Percentiles rank a stretch among this genome's conserved stretches.
Evolutionary conservation across 2,113 vertebrate species (phyloP).

Genomic region (Artemisiospiza belli): DNA sequence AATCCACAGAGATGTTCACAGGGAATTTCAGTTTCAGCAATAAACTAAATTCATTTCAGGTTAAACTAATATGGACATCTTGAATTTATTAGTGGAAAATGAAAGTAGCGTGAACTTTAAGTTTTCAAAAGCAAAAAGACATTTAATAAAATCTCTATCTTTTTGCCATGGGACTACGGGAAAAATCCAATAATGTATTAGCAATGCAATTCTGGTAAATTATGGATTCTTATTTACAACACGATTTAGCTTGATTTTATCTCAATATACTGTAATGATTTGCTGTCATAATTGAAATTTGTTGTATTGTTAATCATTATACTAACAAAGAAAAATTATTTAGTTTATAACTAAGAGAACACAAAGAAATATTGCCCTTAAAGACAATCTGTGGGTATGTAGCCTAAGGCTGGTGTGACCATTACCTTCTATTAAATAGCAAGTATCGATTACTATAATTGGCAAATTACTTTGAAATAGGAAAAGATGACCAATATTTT

Average conservation of each 20-base stretch:
- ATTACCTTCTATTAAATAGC: background rate
- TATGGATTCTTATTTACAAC: constrained; percentile 25
- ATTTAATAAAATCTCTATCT: constrained; percentile 49
- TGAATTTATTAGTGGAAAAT: constrained; percentile 58
- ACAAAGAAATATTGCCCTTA: background rate
- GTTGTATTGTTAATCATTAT: constrained; percentile 31
- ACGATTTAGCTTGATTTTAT: background rate
- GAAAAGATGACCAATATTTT: background rate
- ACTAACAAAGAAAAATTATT: constrained; percentile 18
- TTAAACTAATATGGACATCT: constrained; percentile 53
- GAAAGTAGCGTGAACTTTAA: constrained; percentile 15
- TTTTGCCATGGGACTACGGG: background rate
- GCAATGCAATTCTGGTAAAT: background rate
- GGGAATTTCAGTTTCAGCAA: constrained; percentile 45
- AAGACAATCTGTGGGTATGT: background rate
- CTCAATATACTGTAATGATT: constrained; percentile 31
- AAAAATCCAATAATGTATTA: constrained; percentile 32
- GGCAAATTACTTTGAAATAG: background rate
- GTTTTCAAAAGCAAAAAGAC: constrained; percentile 37
- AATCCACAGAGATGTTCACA: background rate
- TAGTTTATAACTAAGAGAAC: background rate
- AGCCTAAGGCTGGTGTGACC: background rate
- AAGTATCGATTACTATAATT: background rate
- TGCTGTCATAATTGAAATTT: constrained; percentile 8
- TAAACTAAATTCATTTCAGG: constrained; percentile 49